Conservation (phyloP, 2,113 vertebrate species). For the Ptychochromis oligacanthus region DNA sequence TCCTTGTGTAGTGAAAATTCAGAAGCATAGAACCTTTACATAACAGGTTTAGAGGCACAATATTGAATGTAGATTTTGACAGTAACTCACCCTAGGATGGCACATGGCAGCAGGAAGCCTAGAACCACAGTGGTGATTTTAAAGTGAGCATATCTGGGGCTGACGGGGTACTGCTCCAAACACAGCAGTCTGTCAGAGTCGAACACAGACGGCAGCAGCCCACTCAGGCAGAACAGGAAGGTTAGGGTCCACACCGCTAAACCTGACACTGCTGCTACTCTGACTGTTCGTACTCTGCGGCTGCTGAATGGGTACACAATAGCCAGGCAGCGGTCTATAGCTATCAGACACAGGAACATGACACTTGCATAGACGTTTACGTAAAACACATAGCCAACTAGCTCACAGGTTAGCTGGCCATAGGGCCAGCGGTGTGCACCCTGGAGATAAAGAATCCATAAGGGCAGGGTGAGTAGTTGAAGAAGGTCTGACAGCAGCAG, state of each 20-base stretch:
- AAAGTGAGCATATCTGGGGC: slow-evolving; percentile 70
- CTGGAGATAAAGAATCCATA: slow-evolving; percentile 80
- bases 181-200: slow-evolving; percentile 61
- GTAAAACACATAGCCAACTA: slow-evolving; percentile 79
- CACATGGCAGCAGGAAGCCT: slow-evolving; percentile 79
- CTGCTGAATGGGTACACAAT: slow-evolving; percentile 78
- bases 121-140: slow-evolving; percentile 71
- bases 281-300: slow-evolving; percentile 70
- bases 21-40: neutral
- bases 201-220: slow-evolving; percentile 79
- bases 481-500: slow-evolving; percentile 81
- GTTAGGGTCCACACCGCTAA: slow-evolving; percentile 69
- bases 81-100: slow-evolving; percentile 78
- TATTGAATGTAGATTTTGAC: neutral
- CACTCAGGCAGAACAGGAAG: slow-evolving; percentile 80
- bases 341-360: slow-evolving; percentile 82
- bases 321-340: slow-evolving; percentile 79
- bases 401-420: slow-evolving; percentile 58
- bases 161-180: slow-evolving; percentile 74
- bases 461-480: slow-evolving; percentile 79
- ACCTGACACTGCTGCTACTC: slow-evolving; percentile 59
- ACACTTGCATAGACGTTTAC: slow-evolving; percentile 81
- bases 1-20: neutral
- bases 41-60: too few species aligned
- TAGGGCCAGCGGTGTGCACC: slow-evolving; percentile 68